Evolutionary conservation across 2,113 vertebrate genomes (phyloP), one percentile per base, ranked within the genome.

Genomic region (Oncorhynchus kisutch): DNA sequence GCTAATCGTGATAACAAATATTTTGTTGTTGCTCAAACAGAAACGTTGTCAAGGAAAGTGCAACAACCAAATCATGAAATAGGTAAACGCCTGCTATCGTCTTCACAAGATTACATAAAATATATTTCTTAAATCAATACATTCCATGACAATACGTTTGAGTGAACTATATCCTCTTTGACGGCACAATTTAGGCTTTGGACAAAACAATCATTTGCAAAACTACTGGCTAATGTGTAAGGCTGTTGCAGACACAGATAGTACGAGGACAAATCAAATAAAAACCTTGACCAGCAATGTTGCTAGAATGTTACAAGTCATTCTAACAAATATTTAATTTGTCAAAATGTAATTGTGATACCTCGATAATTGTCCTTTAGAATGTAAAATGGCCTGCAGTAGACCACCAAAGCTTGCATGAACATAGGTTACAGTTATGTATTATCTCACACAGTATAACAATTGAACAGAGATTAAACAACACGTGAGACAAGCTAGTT

Each of bases 361-460:
- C 72, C 62, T 54, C 18, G 13, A 54, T 54, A 16, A 54, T 54
- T 54, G 16, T 54, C 51, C 51, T 54, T 54, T 14, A 54, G 51
- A 54, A 54, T 54, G 51, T 18, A 18, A 54, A 54, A 5, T 18
- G 51, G 16, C 51, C 51, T 18, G 16, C 51, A 59, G 67, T 69
- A 76, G 70, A 54, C 69, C 64, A 76, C 65, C 75, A 62, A n/a
- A 22, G n/a, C n/a, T 24, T 24, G 7, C n/a, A 20, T 20, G 54
- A 20, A 57, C 54, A 62, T 24, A 62, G 12, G 16, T 14, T 54
- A 18, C 51, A 54, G 59, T 3, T 1, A 22, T 62, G 9, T 11
- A 62, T 62, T 8, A 62, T 62, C 5, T 9, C n/a, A 62, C 59
- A 62, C 59, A 62, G 59, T 62, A 62, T 62, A 22, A 54, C 51